Evolutionary conservation across 37 sponge, comb jelly and placozoan genomes (phyloP).

Genomic region (Aphrocallistes beatrix): DNA sequence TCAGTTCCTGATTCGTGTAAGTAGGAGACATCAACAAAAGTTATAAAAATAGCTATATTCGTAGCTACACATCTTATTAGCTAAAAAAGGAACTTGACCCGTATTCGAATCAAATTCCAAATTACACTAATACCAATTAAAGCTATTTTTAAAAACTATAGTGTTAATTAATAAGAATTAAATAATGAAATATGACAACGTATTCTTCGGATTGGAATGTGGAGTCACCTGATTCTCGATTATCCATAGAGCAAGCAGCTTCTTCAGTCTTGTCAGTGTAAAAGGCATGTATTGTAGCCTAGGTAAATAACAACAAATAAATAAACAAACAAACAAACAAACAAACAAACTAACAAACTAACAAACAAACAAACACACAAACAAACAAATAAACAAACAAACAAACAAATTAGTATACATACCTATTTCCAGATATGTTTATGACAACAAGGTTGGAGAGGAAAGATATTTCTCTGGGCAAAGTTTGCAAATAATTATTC

Average conservation of each 20-base stretch:
- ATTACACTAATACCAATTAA: too few relatives aligned
- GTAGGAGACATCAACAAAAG: too few relatives aligned
- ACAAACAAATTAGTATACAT: background rate
- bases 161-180: too few relatives aligned
- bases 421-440: slow-evolving; percentile 53
- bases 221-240: slow-evolving; percentile 54
- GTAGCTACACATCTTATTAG: too few relatives aligned
- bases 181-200: too few relatives aligned
- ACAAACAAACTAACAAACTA: background rate
- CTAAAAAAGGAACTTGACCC: too few relatives aligned
- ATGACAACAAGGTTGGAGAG: slow-evolving; percentile 45
- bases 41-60: too few relatives aligned
- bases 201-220: too few relatives aligned
- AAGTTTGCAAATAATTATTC: slow-evolving; percentile 41
- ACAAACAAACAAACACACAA: background rate
- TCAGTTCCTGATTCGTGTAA: too few relatives aligned
- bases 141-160: too few relatives aligned
- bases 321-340: slow-evolving; percentile 1
- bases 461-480: slow-evolving; percentile 34
- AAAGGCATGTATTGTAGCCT: slow-evolving; percentile 49
- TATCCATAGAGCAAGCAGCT: slow-evolving; percentile 66
- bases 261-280: slow-evolving; percentile 38
- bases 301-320: background rate
- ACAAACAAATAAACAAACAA: background rate
- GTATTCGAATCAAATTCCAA: too few relatives aligned